Conservation (phyloP, 2,888 invertebrate genomes). For the Shargacucullia verbasci region DNA sequence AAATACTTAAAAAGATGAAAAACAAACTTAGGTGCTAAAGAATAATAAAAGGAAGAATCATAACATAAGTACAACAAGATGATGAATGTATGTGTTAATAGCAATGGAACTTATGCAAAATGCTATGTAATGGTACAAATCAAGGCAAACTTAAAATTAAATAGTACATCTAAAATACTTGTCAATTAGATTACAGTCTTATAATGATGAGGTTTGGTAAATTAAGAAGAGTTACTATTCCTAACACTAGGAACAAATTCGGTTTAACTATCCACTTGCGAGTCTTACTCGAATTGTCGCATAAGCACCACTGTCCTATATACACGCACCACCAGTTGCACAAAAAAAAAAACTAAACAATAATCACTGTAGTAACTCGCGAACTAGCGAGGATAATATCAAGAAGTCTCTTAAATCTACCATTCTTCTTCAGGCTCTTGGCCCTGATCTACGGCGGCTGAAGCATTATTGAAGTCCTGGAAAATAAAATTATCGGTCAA, state of each 20-base stretch:
- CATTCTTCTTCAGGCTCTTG: constrained; percentile 89
- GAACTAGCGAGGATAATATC: constrained; percentile 51
- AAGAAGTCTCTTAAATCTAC: constrained; percentile 75
- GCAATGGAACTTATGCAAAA: constrained; percentile 71
- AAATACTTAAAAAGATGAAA: constrained; percentile 47
- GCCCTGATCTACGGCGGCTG: constrained; percentile 67
- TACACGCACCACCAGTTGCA: constrained; percentile 75
- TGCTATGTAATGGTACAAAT: constrained; percentile 40
- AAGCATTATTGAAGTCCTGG: constrained; percentile 77
- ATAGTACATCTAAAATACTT: constrained; percentile 64
- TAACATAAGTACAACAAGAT: constrained; percentile 77
- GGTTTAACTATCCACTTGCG: constrained; percentile 33
- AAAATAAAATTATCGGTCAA: constrained; percentile 33
- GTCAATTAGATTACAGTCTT: constrained; percentile 65
- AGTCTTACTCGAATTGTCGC: constrained; percentile 46
- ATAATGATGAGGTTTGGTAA: constrained; percentile 50
- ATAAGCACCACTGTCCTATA: constrained; percentile 76
- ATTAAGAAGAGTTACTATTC: constrained; percentile 32
- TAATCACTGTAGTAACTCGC: constrained; percentile 51
- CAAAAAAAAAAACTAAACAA: constrained; percentile 56
- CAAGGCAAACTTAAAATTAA: constrained; percentile 56
- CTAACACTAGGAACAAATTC: constrained; percentile 50
- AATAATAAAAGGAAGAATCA: constrained; percentile 60
- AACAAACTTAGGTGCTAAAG: constrained; percentile 54
- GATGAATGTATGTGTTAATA: constrained; percentile 67